A percentile compares a stretch with the other conserved stretches of the same genome.
These are phyloP conservation scores for Acanthisitta chloris DNA, from an alignment of 2,113 vertebrate genomes.

Conservation along the genomic window DNA sequence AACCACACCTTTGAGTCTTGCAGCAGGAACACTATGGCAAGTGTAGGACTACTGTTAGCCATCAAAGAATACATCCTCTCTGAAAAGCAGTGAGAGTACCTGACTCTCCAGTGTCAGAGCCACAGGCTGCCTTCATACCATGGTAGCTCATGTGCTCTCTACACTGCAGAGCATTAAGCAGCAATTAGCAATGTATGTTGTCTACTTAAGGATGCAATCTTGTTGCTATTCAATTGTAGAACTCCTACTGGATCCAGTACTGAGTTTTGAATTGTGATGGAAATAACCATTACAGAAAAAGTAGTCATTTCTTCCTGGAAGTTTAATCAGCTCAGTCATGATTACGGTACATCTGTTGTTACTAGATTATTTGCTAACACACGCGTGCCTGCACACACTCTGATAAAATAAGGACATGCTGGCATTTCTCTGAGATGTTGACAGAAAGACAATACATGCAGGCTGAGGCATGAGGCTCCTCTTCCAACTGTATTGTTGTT, in stretches of 20 bases:
- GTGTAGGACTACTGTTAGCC: accelerated
- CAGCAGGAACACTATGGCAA: neutral
- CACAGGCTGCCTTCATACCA: neutral
- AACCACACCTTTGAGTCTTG: neutral
- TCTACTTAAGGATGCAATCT: neutral
- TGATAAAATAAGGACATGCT: neutral
- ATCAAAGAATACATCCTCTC: neutral
- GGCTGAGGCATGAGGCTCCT: neutral
- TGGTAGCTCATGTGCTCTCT: accelerated
- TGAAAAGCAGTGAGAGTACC: neutral
- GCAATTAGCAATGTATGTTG: neutral
- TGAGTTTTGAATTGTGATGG: neutral
- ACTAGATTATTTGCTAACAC: constrained; percentile 36
- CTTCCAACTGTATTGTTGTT: neutral
- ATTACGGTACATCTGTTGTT: constrained; percentile 17
- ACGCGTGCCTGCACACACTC: neutral
- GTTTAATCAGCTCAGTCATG: constrained; percentile 29
- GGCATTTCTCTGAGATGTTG: neutral
- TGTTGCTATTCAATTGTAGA: neutral
- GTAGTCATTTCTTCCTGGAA: neutral
- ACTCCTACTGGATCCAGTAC: neutral
- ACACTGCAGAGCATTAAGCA: neutral
- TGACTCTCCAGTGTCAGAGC: neutral
- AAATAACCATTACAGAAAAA: neutral
- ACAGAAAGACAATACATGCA: neutral